Evolutionary conservation across 2,113 vertebrate species (phyloP).

Genomic region (Gyps fulvus): DNA sequence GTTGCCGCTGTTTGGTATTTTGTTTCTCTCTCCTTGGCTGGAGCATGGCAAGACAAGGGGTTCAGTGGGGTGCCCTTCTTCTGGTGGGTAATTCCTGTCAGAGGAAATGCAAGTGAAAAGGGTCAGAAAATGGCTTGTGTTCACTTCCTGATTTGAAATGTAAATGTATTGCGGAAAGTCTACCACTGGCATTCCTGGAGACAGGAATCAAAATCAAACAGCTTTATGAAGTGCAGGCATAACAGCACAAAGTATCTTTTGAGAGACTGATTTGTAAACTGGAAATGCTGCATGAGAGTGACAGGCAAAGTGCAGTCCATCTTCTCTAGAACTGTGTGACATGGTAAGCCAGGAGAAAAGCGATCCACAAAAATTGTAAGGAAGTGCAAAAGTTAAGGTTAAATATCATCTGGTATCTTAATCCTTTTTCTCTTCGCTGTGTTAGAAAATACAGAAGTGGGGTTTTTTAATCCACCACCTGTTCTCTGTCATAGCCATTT

Average conservation of each 20-base stretch:
- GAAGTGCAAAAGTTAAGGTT: not conserved
- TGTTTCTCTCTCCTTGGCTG: not conserved
- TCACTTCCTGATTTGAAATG: slow-evolving; percentile 35
- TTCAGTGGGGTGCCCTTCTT: not conserved
- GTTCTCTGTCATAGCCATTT: not conserved
- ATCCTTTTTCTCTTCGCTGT: not conserved
- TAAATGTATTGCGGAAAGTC: not conserved
- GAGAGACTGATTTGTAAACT: not conserved
- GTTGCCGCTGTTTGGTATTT: not conserved
- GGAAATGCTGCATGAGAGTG: not conserved
- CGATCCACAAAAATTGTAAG: not conserved
- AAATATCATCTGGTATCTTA: not conserved
- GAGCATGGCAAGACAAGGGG: not conserved
- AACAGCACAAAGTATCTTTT: not conserved
- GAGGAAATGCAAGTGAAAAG: slow-evolving; percentile 3
- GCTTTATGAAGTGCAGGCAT: not conserved
- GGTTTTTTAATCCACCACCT: not conserved
- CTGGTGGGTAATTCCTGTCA: not conserved
- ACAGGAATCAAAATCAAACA: not conserved
- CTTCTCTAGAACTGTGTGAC: not conserved
- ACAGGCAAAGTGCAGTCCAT: not conserved
- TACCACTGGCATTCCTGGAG: not conserved
- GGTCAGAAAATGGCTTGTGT: not conserved
- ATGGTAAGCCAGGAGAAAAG: not conserved
- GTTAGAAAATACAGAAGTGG: not conserved